Evolutionary conservation across 2,113 vertebrate genomes (phyloP).

Genomic region (Gavialis gangeticus): DNA sequence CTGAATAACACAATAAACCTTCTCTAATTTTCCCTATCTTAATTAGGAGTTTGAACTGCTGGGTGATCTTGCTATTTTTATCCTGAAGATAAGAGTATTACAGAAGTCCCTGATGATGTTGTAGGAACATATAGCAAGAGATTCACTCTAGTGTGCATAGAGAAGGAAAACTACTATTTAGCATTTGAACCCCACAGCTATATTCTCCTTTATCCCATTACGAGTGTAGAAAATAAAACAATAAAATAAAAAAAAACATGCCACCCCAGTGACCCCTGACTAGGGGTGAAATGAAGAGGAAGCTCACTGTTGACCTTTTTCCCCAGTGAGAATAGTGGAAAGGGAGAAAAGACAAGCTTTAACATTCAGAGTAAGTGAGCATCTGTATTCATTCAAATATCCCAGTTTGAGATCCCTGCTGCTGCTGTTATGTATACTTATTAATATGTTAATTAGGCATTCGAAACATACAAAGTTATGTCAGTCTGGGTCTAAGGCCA

Average conservation of each 20-base stretch:
- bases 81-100: neutral
- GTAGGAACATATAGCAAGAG: neutral
- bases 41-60: neutral
- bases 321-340: neutral
- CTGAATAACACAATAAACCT: neutral
- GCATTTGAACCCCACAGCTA: neutral
- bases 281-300: neutral
- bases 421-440: accelerated
- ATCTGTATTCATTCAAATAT: neutral
- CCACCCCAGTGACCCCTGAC: neutral
- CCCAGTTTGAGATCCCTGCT: neutral
- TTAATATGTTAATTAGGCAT: neutral
- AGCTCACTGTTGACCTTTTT: neutral
- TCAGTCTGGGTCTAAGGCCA: neutral
- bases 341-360: neutral
- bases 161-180: neutral
- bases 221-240: neutral
- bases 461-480: neutral
- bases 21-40: neutral
- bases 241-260: neutral
- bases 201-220: neutral
- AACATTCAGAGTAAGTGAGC: neutral
- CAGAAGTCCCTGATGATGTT: neutral
- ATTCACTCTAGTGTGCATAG: neutral
- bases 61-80: neutral